Evolutionary conservation across 2,888 invertebrate genomes (phyloP).

Genomic region (Thymelicus acteon): DNA sequence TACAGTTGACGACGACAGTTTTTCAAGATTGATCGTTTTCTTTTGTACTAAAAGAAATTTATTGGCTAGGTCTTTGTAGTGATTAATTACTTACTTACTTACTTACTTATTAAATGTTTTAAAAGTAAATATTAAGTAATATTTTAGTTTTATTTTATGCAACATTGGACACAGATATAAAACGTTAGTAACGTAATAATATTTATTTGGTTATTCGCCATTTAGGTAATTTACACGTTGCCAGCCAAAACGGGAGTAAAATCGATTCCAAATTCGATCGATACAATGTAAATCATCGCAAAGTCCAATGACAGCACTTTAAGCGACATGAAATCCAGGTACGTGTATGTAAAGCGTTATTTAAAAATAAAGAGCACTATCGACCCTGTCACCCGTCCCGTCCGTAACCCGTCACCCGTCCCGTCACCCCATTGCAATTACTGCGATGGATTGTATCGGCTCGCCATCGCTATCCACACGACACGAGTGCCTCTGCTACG

Average conservation of each 20-base stretch:
- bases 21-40: conserved; percentile 3
- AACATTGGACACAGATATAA: too few relatives aligned
- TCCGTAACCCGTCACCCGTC: not conserved
- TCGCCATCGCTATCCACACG: not conserved
- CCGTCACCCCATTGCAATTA: not conserved
- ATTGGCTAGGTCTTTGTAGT: not conserved
- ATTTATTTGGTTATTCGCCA: too few relatives aligned
- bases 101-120: too few relatives aligned
- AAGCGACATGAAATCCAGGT: too few relatives aligned
- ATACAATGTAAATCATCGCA: too few relatives aligned
- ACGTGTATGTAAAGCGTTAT: not conserved
- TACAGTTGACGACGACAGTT: not conserved
- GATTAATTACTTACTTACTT: not conserved
- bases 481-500: not conserved
- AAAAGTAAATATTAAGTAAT: not conserved
- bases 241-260: too few relatives aligned
- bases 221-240: too few relatives aligned
- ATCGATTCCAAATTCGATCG: too few relatives aligned
- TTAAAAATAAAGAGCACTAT: conserved; percentile 6
- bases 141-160: too few relatives aligned
- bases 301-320: too few relatives aligned
- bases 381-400: not conserved
- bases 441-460: conserved; percentile 6
- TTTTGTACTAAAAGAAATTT: not conserved
- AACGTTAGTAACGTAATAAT: too few relatives aligned